These are phyloP conservation scores for Pteria penguin DNA, from an alignment of 2,888 invertebrate species.

Conservation along the genomic window DNA sequence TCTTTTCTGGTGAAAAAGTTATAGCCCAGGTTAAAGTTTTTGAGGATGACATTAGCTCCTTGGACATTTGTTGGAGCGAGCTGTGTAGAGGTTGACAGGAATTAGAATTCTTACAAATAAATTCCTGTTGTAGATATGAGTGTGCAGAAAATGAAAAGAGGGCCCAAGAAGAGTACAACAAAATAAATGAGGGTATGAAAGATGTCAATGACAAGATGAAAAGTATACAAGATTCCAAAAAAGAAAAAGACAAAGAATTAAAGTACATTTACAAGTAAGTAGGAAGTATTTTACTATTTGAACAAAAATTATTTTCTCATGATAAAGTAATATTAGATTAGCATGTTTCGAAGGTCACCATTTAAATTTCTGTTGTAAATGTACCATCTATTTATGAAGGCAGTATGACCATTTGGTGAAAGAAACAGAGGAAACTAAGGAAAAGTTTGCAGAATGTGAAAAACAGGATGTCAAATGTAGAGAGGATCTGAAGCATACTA, in stretches of 20 bases:
- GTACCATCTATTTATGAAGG: too few relatives aligned
- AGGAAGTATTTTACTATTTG: neutral
- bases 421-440: conserved; percentile 81
- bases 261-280: conserved; percentile 75
- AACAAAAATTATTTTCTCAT: too few relatives aligned
- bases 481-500: conserved; percentile 82
- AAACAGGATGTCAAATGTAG: conserved; percentile 84
- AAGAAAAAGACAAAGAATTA: conserved; percentile 83
- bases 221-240: conserved; percentile 82
- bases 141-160: conserved; percentile 70
- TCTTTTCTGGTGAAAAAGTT: too few relatives aligned
- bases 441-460: conserved; percentile 84
- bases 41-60: too few relatives aligned
- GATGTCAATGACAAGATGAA: conserved; percentile 83
- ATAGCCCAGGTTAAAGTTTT: too few relatives aligned
- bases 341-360: too few relatives aligned
- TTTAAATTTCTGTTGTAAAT: too few relatives aligned
- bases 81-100: too few relatives aligned
- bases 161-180: conserved; percentile 68
- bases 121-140: conserved; percentile 61
- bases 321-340: too few relatives aligned
- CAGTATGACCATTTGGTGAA: conserved; percentile 77
- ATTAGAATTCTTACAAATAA: too few relatives aligned
- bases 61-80: too few relatives aligned
- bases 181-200: conserved; percentile 81